Base-by-base conservation (phyloP, 1,140 invertebrate genomes). In the Cepaea nemoralis region DNA sequence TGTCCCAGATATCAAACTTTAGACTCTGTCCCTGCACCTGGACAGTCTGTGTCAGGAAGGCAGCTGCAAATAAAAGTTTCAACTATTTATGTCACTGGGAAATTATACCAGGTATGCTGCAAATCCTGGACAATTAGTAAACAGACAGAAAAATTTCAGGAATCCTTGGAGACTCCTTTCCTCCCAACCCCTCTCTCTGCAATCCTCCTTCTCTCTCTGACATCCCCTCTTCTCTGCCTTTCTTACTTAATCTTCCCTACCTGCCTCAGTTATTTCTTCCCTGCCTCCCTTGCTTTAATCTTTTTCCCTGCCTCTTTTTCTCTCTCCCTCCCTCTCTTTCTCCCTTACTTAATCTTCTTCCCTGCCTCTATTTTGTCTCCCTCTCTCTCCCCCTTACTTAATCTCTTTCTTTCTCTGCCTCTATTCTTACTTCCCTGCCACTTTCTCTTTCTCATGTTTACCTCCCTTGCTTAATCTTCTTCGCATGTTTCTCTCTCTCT, bases 1-100 rank as follows among this genome's bases (percentile, higher is more conserved):
- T 93, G 85, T 99, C 98, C 98, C 98, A 99, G 88, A 99, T 99
- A 93, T 99, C 98, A 93, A 99, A 99, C 93, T 99, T 99, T 27
- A 99, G 97, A 75, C 97, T 99, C 79, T 78, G 82, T 89, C 99
- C 98, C 91, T 99, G 97, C 92, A 99, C 93, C 93, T 97, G 98
- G 75, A 99, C 95, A 63, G 98, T 99, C 93, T 99, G 98, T 88
- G 98, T 99, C 84, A 99, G 94, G 93, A 99, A 99, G 86, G 98
- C 98, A 89, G 98, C 98, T 95, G 90, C 82, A 50, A 37, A n/a
- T 22, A 40, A 33, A 16, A 45, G 16, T 16, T 10, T 6, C 6
- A 16, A 10, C 16, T 45, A 45, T 45, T 45, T 45, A 45, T 10
- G 16, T 45, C 16, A 16, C 42, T 45, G 16, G 42, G 16, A 45